Conservation (phyloP, 2,888 invertebrate species). For the Hirudinaria manillensis region DNA sequence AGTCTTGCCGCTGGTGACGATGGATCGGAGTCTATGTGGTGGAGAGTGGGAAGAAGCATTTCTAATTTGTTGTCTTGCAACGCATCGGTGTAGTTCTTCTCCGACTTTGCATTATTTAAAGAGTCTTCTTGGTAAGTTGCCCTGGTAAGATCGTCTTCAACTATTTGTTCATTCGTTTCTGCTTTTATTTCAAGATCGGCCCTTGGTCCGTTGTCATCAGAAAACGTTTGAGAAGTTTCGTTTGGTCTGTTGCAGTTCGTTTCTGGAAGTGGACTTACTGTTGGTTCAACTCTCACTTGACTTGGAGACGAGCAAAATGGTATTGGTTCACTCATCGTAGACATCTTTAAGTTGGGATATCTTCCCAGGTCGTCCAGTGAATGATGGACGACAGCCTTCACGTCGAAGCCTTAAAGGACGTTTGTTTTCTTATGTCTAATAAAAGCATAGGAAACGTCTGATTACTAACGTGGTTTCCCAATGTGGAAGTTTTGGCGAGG, state of each 20-base stretch:
- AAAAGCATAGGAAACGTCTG: not conserved
- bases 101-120: no score
- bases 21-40: not conserved
- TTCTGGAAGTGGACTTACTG: no score
- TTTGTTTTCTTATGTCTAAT: not conserved
- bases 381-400: constrained; percentile 8
- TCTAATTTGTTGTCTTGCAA: no score
- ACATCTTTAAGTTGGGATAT: no score
- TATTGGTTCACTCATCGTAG: no score
- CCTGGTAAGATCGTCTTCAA: no score
- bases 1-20: not conserved
- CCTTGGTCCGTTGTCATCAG: not conserved
- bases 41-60: not conserved
- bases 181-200: not conserved
- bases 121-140: no score
- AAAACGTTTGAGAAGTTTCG: not conserved
- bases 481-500: not conserved
- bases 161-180: no score
- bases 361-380: constrained; percentile 9
- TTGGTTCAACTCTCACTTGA: no score
- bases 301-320: no score
- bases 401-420: not conserved
- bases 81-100: no score
- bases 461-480: constrained; percentile 6
- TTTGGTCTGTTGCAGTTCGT: not conserved